These are phyloP conservation scores for Rhea americana DNA, from an alignment of 2,113 vertebrate genomes.

Conservation along the genomic window DNA sequence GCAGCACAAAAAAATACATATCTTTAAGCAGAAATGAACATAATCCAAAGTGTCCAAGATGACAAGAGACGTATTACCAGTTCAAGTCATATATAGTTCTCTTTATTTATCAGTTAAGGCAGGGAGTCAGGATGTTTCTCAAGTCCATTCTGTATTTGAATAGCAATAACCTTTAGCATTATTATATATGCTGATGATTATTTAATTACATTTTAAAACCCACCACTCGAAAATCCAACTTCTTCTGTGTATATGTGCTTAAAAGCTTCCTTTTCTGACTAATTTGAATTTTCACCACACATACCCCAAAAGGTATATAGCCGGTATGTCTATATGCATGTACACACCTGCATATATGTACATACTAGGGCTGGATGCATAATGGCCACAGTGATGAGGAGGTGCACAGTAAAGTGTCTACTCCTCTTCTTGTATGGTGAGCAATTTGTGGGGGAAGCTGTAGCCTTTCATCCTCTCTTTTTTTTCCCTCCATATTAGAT, in stretches of 20 bases:
- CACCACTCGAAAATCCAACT: not conserved
- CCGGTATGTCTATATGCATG: not conserved
- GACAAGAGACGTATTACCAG: not conserved
- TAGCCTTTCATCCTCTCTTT: not conserved
- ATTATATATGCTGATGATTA: not conserved
- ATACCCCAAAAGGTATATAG: not conserved
- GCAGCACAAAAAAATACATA: not conserved
- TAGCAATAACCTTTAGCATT: not conserved
- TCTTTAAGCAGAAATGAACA: not conserved
- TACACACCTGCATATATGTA: not conserved
- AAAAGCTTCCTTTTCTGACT: not conserved
- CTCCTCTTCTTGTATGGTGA: not conserved
- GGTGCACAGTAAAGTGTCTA: accelerated
- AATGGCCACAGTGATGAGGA: not conserved
- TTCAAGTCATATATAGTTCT: not conserved
- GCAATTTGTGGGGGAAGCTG: not conserved
- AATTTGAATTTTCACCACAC: not conserved
- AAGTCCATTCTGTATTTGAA: not conserved
- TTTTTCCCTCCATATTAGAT: not conserved
- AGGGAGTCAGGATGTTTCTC: not conserved
- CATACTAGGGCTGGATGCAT: not conserved
- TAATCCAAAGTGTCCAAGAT: not conserved
- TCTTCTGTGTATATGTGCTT: not conserved
- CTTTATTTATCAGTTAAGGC: not conserved
- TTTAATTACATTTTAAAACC: not conserved